Evolutionary conservation across 2,888 invertebrate species (phyloP), one percentile per base, ranked within the genome.

Genomic region (Hemaris fuciformis): DNA sequence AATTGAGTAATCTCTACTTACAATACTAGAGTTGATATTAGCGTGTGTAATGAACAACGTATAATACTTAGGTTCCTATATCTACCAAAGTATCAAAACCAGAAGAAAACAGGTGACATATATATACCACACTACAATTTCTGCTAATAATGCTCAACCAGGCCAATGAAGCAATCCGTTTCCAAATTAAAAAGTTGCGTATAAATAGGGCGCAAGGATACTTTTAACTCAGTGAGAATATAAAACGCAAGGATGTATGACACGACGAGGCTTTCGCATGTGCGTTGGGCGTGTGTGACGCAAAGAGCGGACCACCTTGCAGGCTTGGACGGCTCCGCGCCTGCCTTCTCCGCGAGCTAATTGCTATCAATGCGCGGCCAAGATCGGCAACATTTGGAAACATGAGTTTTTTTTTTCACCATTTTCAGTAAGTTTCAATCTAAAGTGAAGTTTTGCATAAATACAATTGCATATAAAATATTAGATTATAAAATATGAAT

Each of bases 331-430:
- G 48, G 18, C 53, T 23, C 22, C 23, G 45, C 45, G 22, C 45
- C 22, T 46, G 53, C 62, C 59, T 57, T 62, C 68, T 64, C 66
- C 67, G 70, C 64, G 58, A 64, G 70, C 67, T 73, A 69, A 72
- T 72, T 69, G 65, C 63, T 62, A 62, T 38, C 60, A 61, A 62
- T 64, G 65, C 66, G 68, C 64, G 68, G 70, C 71, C 73, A 70
- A 72, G 10, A 10, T 5, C 53, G 18, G 18, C 18, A 53, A 53
- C 53, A 31, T 53, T 53, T 27, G n/a, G 25, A 27, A n/a, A 13
- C 1, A 27, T n/a, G n/a, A n/a, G n/a, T n/a, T n/a, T n/a, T n/a
- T n/a, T n/a, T n/a, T n/a, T n/a, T n/a, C n/a, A n/a, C n/a, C n/a
- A n/a, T n/a, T n/a, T n/a, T n/a, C n/a, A n/a, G n/a, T n/a, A n/a